Base-by-base conservation (phyloP, 2,797 vertebrate genomes). In the Anas capensis region DNA sequence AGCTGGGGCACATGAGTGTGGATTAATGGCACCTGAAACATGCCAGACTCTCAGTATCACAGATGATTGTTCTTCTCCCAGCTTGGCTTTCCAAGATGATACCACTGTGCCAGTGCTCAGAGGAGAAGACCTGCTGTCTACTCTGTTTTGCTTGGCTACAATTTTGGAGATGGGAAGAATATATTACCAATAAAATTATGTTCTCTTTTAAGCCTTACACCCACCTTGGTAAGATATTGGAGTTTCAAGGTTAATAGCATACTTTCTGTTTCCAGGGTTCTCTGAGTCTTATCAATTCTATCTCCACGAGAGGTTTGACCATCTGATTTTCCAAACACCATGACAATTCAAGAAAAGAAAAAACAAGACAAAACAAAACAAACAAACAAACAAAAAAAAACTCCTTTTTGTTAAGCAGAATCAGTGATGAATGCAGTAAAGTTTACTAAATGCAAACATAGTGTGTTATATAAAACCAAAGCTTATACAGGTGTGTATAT, bases 111-210 rank as follows among this genome's bases (percentile, higher is more conserved):
- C 94, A 92, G 78, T 88, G 86, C 83, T 92, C 93, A 90, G 78
- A 93, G 84, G 95, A 96, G 88, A 92, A 86, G 96, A 94, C 83
- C 93, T 95, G 86, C 93, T 97, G 95, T 95, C 92, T 95, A 78
- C 88, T 96, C 86, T 92, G 82, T 92, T 95, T 95, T 88, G 81
- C 86, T 95, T 97, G 90, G 92, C 92, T 90, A 58, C 64, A 85
- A 29, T 65, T 89, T 68, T 65, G 81, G 60, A 90, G 93, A 87
- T 86, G n/a, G 68, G 33, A 72, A 68, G 71, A 90, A 86, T 80
- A 65, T 16, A 87, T 92, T 80, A 94, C 57, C n/a, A 58, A 69
- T 78, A 77, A 80, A 85, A 82, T 58, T 36, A 85, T 71, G 40
- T 93, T 92, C 44, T 73, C 78, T 95, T 93, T 93, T 75, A 89